Evolutionary conservation across 2,888 invertebrate species (phyloP).

Genomic region (Melanargia galathea): DNA sequence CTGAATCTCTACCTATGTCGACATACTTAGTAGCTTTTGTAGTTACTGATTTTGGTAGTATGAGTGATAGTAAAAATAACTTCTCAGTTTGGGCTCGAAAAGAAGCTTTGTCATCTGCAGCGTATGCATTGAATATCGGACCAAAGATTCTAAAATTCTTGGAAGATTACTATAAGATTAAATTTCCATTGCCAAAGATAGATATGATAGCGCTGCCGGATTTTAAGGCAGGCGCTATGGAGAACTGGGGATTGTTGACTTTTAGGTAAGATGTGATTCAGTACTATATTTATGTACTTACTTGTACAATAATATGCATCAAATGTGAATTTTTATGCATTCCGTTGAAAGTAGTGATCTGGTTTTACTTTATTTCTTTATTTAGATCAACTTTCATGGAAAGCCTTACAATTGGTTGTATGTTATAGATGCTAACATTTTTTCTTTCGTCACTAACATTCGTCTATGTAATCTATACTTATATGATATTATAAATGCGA

Average conservation of each 20-base stretch:
- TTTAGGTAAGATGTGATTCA: slow-evolving; percentile 78
- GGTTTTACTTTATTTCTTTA: neutral
- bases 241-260: slow-evolving; percentile 92
- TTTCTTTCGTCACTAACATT: too few relatives aligned
- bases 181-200: slow-evolving; percentile 90
- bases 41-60: slow-evolving; percentile 87
- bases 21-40: slow-evolving; percentile 94
- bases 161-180: slow-evolving; percentile 88
- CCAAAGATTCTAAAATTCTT: slow-evolving; percentile 87
- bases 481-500: too few relatives aligned
- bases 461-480: too few relatives aligned
- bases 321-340: neutral
- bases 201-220: slow-evolving; percentile 97
- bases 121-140: slow-evolving; percentile 89
- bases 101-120: slow-evolving; percentile 87
- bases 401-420: too few relatives aligned
- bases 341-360: too few relatives aligned
- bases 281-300: neutral
- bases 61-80: slow-evolving; percentile 71
- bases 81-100: slow-evolving; percentile 88
- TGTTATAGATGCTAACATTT: too few relatives aligned
- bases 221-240: slow-evolving; percentile 95
- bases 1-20: slow-evolving; percentile 92
- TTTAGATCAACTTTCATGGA: neutral
- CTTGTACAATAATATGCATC: too few relatives aligned